Evolutionary conservation across 2,888 invertebrate species (phyloP), one percentile per base, ranked within the genome.

Genomic region (Cephus nigrinus): DNA sequence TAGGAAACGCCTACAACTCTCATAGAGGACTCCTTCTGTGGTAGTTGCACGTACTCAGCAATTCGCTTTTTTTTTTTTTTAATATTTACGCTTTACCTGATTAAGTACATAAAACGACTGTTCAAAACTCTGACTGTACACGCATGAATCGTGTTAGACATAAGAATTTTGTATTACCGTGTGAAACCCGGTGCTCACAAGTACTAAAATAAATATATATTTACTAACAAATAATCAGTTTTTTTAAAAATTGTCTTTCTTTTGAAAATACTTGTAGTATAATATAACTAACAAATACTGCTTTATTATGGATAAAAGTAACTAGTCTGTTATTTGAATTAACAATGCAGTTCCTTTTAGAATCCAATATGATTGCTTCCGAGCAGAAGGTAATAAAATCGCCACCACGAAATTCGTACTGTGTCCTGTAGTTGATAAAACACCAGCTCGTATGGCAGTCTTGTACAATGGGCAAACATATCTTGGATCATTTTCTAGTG

Each of bases 351-450:
- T 96, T 80, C 97, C 98, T 86, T 96, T 96, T 73, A 97, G 94
- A 84, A 98, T 97, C 98, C 98, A 98, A 91, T 95, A 97, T 83
- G 95, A 94, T 73, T 96, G 93, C 0, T 93, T 91, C 82, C 93
- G 92, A 31, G 92, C 88, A 0, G 96, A 94, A 0, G 96, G 95
- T 75, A 98, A 89, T 40, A 96, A 92, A 80, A 98, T 95, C 0
- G 96, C 93, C 72, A 98, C 93, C 55, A 98, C 96, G 89, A 98
- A 98, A 93, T 98, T 98, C 1, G 98, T 98, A 86, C 97, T 98
- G 92, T 98, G 98, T 0, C 98, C 98, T 0, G 98, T 98, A 0
- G 98, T 98, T 11, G 97, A 97, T 23, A 98, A 93, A 0, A 94
- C 94, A 71, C 98, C 98, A 33, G 97, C 97, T 79, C 98, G 93